Percentiles rank a stretch among this genome's conserved stretches.
Evolutionary conservation across 2,888 invertebrate species (phyloP).

Genomic region (Lymantria dispar): DNA sequence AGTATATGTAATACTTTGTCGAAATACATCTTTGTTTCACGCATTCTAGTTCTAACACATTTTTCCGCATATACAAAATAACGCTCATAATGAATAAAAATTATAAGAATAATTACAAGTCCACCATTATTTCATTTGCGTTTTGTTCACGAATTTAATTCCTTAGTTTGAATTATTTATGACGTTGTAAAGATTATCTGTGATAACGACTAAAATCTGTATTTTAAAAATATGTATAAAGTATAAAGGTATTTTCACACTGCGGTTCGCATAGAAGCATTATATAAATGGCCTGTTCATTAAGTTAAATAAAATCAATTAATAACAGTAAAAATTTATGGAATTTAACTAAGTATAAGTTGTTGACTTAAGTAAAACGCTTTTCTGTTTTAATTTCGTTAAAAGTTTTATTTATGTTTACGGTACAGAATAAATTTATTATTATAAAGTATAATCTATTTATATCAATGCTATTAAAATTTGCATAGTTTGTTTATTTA

Average conservation of each 20-base stretch:
- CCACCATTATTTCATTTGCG: slow-evolving; percentile 45
- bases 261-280: neutral
- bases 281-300: no score
- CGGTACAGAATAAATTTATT: no score
- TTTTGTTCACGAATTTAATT: slow-evolving; percentile 47
- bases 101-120: slow-evolving; percentile 52
- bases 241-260: neutral
- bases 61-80: slow-evolving; percentile 60
- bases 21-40: slow-evolving; percentile 50
- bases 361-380: no score
- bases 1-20: slow-evolving; percentile 13
- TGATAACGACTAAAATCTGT: slow-evolving; percentile 17
- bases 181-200: slow-evolving; percentile 22
- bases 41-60: slow-evolving; percentile 58
- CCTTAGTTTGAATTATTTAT: slow-evolving; percentile 31
- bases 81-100: slow-evolving; percentile 53
- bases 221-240: slow-evolving; percentile 8
- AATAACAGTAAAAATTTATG: no score
- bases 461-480: no score
- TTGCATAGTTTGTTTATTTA: no score
- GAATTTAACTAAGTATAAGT: no score
- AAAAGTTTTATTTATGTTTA: no score
- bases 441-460: no score
- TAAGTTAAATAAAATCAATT: no score
- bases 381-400: no score